Evolutionary conservation across 2,888 invertebrate genomes (phyloP).

Genomic region (Nesidiocoris tenuis): DNA sequence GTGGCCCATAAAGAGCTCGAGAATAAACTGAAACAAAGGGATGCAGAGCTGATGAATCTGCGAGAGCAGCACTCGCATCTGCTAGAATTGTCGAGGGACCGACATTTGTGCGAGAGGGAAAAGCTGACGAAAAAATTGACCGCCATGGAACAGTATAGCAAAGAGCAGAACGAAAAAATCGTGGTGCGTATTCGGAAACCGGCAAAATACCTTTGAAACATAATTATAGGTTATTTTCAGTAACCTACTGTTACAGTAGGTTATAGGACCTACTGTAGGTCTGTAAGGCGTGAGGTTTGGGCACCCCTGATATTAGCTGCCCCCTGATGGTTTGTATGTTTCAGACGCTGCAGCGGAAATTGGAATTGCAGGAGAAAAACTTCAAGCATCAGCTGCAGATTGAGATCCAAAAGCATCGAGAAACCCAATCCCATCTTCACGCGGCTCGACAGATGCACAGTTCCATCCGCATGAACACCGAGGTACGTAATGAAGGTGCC

Average conservation of each 20-base stretch:
- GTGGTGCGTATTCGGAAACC: slow-evolving; percentile 54
- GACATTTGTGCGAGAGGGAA: slow-evolving; percentile 71
- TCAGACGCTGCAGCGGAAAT: slow-evolving; percentile 64
- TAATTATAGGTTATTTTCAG: too few relatives aligned
- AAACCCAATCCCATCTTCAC: slow-evolving; percentile 67
- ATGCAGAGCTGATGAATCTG: slow-evolving; percentile 64
- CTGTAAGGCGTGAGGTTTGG: too few relatives aligned
- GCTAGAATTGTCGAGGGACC: slow-evolving; percentile 69
- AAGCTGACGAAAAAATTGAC: slow-evolving; percentile 65
- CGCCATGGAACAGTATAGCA: slow-evolving; percentile 55
- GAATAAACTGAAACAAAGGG: slow-evolving; percentile 64
- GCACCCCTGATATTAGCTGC: too few relatives aligned
- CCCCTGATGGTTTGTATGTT: too few relatives aligned
- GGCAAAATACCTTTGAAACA: too few relatives aligned
- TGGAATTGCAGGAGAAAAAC: slow-evolving; percentile 72
- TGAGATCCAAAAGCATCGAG: slow-evolving; percentile 70
- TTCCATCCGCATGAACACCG: not conserved
- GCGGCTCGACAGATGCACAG: slow-evolving; percentile 59
- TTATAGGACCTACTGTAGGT: too few relatives aligned
- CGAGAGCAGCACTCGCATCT: slow-evolving; percentile 71
- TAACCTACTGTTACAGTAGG: too few relatives aligned
- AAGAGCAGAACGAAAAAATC: slow-evolving; percentile 56
- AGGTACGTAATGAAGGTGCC: not conserved
- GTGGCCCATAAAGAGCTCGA: slow-evolving; percentile 50
- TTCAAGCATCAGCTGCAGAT: slow-evolving; percentile 67